Base-by-base conservation (phyloP, 2,888 invertebrate genomes). In the Oscheius myriophilus region DNA sequence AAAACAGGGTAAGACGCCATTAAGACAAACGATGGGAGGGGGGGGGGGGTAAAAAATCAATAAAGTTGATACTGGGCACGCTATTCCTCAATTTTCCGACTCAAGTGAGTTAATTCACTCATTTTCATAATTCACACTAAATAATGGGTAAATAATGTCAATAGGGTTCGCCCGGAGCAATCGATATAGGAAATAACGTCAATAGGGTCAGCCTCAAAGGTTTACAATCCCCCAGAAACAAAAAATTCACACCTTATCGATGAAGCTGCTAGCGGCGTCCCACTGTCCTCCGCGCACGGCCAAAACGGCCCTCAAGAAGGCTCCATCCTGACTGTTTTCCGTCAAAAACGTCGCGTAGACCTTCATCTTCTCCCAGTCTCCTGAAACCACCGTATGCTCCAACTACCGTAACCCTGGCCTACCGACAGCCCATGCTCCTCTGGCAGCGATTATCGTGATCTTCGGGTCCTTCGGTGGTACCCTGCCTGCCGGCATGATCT, bases 311-410 rank as follows among this genome's bases (percentile, higher is more conserved):
- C 96, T 89, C 86, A 95, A 95, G 88, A 96, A 97, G 0, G 95
- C 92, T 1, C 96, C 96, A 82, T 98, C 97, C 85, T 95, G 95
- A 0, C 93, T 93, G 76, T 95, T 95, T 79, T 93, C 91, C 0
- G 96, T 95, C 76, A 99, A 67, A 51, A 70, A 55, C 26, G 68
- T 53, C 11, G 95, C 93, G 87, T 95, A 96, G 81, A 92, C 92
- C 77, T 93, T 92, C 95, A 98, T 95, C 3, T 92, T 92, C 39
- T 93, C 92, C 94, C 95, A 97, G 84, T 96, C 92, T 68, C 92
- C 89, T 88, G 72, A 21, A 84, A 74, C 42, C 65, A 54, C 54
- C 14, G 25, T 51, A 49, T n/a, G n/a, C n/a, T n/a, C n/a, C 33
- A 33, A 3, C 9, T 33, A 33, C 33, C 3, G 33, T 33, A 33